Base-by-base conservation (phyloP, 35 echinoderm and acorn worm species). In the Diadema setosum region DNA sequence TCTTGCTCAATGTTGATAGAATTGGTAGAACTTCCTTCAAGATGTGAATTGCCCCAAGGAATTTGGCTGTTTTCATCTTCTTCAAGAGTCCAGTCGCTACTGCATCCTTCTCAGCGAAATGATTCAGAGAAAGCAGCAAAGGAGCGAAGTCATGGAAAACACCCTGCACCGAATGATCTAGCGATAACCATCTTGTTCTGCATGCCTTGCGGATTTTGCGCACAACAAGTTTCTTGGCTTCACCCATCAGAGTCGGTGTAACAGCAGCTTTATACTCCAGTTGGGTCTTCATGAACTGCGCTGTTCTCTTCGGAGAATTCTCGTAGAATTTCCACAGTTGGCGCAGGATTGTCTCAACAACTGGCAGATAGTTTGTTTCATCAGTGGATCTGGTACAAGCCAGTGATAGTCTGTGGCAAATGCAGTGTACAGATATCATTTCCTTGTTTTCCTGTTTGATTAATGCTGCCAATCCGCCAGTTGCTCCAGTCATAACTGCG, bases 171-270 rank as follows among this genome's bases (percentile, higher is more conserved):
- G 82, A 9, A 12, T 37, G 42, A 50, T 84, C 82, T 58, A 84
- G 56, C 14, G 82, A 84, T 24, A 84, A 7, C 82, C 82, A 84
- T 25, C 82, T 55, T 3, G 82, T 84, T 60, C 56, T 46, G 49
- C 82, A 84, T 9, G 82, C 45, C 30, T 60, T 58, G 20, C 56
- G 46, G 5, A 84, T 17, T 36, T 34, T 84, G 11, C 36, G 46
- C 15, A 25, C 29, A 3, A 84, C 46, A 20, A 3, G 26, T 11
- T 16, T 84, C 18, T 36, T 17, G 23, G 49, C 82, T 12, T 15
- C 4, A 3, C 61, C 8, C 3, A 18, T 55, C 11, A 8, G 18
- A 18, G 56, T 5, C n/a, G n/a, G n/a, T n/a, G n/a, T n/a, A n/a
- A n/a, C n/a, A 58, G 5, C 29, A 3, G 20, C 61, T 36, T 84